Conservation (phyloP, 2,888 invertebrate genomes). For the Anarsia innoxiella region DNA sequence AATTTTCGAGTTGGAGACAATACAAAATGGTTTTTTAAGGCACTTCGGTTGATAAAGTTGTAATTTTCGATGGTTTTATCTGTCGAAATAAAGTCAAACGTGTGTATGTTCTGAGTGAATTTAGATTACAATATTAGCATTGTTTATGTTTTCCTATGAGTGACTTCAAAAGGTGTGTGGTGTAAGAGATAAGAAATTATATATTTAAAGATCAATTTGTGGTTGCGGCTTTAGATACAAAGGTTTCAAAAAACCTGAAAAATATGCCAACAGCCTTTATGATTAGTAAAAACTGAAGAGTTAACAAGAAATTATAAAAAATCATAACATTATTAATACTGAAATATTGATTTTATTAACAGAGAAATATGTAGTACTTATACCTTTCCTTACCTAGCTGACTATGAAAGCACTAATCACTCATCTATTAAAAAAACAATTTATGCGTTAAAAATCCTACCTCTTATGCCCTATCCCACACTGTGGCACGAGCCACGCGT, state of each 20-base stretch:
- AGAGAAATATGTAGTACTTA: too few relatives aligned
- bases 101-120: conserved; percentile 45
- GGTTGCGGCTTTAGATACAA: too few relatives aligned
- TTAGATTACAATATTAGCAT: conserved; percentile 59
- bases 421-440: too few relatives aligned
- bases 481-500: conserved; percentile 57
- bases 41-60: conserved; percentile 14
- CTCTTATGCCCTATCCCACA: conserved; percentile 23
- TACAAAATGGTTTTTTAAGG: conserved; percentile 14
- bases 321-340: too few relatives aligned
- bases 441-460: not conserved
- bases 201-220: too few relatives aligned
- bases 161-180: conserved; percentile 39
- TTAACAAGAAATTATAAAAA: too few relatives aligned
- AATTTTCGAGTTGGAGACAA: conserved; percentile 19
- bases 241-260: too few relatives aligned
- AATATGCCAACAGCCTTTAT: too few relatives aligned
- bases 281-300: too few relatives aligned
- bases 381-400: too few relatives aligned
- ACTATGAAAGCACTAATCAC: too few relatives aligned
- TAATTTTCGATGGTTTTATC: conserved; percentile 9
- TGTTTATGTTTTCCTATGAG: conserved; percentile 38
- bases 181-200: conserved; percentile 29
- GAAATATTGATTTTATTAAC: too few relatives aligned
- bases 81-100: conserved; percentile 25